A percentile compares a stretch with the other conserved stretches of the same genome.
These are phyloP conservation scores for Chloroceryle amazona DNA, from an alignment of 2,797 vertebrate species.

Conservation along the genomic window DNA sequence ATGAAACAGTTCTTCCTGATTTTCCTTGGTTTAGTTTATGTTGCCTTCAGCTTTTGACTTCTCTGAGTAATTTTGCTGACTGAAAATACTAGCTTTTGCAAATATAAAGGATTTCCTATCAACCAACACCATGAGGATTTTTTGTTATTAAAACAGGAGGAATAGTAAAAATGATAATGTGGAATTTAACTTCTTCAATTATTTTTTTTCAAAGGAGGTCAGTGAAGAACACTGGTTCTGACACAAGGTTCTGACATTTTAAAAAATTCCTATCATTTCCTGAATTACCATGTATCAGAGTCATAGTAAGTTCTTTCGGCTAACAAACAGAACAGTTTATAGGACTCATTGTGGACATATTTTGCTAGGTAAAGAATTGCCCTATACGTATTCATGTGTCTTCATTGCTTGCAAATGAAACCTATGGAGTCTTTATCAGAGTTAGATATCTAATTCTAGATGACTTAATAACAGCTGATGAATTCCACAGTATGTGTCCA, in stretches of 20 bases:
- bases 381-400: not conserved
- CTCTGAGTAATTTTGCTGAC: not conserved
- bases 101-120: not conserved
- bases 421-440: not conserved
- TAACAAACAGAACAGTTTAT: not conserved
- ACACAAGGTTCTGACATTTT: not conserved
- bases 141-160: not conserved
- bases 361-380: not conserved
- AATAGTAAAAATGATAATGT: not conserved
- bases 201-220: accelerated
- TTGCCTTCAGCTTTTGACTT: not conserved
- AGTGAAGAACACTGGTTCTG: not conserved
- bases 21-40: not conserved
- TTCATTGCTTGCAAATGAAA: not conserved
- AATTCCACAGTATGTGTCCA: not conserved
- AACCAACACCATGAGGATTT: not conserved
- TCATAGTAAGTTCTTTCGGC: not conserved
- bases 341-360: not conserved
- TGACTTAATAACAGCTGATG: conserved; percentile 9
- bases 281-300: not conserved
- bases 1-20: not conserved
- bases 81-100: not conserved
- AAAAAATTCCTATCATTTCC: not conserved
- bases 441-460: not conserved
- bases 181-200: not conserved